Percentiles rank a stretch among this genome's conserved stretches.
phyloP scores from a whole-genome alignment of 2,113 vertebrate species.

The Antennarius striatus region DNA sequence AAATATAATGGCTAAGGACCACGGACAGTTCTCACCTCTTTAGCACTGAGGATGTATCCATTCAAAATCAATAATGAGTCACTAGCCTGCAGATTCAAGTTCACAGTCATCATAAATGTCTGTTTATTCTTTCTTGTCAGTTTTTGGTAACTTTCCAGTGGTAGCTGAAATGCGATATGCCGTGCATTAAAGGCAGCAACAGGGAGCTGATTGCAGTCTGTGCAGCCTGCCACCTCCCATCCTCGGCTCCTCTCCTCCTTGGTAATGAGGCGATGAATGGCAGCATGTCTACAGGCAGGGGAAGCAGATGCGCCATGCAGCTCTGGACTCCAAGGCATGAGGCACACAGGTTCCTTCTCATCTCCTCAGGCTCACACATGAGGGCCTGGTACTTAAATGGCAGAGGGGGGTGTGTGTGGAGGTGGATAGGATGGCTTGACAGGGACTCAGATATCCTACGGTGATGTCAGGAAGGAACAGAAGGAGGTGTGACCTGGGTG shows the following conservation, averaged over 20 bases:
- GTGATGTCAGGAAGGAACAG: conserved; percentile 17
- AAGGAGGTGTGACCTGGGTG: conserved; percentile 14
- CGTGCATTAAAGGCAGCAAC: conserved; percentile 46
- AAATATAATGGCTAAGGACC: not conserved
- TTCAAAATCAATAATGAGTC: conserved; percentile 3
- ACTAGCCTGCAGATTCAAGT: conserved; percentile 8
- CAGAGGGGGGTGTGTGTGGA: conserved; percentile 24
- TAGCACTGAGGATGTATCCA: not conserved
- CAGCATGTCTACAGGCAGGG: conserved; percentile 70
- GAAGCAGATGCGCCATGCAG: conserved; percentile 66
- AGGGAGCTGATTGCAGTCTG: conserved; percentile 64
- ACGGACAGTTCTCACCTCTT: too few species aligned
- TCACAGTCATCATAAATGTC: not conserved
- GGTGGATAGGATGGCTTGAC: conserved; percentile 31
- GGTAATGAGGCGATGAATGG: conserved; percentile 75
- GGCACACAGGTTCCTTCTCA: conserved; percentile 31
- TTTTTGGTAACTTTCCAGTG: conserved; percentile 33
- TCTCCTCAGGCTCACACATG: conserved; percentile 54
- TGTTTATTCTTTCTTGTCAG: conserved; percentile 21
- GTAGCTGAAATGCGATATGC: conserved; percentile 41
- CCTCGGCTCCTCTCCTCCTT: conserved; percentile 58
- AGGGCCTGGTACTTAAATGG: conserved; percentile 46
- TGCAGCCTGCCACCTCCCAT: conserved; percentile 63
- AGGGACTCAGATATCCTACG: conserved; percentile 15
- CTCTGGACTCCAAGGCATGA: conserved; percentile 66